A percentile compares a stretch with the other conserved stretches of the same genome.
phyloP scores from a whole-genome alignment of 1,140 invertebrate genomes.

The Bombus difficillimus region DNA sequence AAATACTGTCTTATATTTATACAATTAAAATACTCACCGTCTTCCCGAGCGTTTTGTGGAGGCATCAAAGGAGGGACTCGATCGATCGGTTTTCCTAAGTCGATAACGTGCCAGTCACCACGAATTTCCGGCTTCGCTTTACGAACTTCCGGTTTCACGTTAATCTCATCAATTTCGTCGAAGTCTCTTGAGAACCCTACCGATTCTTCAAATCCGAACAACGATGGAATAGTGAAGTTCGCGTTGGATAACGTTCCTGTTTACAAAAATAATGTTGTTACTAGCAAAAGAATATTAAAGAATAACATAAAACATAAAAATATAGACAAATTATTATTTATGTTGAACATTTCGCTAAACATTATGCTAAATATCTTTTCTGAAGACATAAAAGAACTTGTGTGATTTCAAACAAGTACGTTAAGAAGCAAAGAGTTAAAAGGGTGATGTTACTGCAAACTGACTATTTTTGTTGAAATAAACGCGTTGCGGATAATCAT shows the following conservation, averaged over 20 bases:
- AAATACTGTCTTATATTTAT: no score
- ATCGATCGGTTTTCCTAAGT: constrained; percentile 12
- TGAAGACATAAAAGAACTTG: no score
- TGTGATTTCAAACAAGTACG: no score
- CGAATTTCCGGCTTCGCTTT: constrained; percentile 18
- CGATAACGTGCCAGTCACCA: constrained; percentile 20
- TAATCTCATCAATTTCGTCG: constrained; percentile 17
- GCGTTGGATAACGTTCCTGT: constrained; percentile 26
- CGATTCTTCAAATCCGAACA: constrained; percentile 24
- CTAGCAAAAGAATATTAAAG: no score
- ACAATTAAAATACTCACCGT: neutral
- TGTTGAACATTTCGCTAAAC: no score
- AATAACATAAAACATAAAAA: no score
- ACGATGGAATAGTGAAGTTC: constrained; percentile 43
- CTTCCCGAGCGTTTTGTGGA: neutral
- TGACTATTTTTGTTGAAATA: no score
- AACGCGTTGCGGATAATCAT: no score
- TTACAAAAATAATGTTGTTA: neutral
- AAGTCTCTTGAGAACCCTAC: neutral
- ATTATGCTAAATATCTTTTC: no score
- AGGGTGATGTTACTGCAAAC: no score
- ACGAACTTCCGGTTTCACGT: constrained; percentile 26
- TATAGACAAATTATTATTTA: no score
- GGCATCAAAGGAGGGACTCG: neutral
- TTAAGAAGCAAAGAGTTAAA: no score